Percentiles rank a stretch among this genome's conserved stretches.
Conservation (phyloP, 2,797 vertebrate species). For the Coregonus suidteri region DNA sequence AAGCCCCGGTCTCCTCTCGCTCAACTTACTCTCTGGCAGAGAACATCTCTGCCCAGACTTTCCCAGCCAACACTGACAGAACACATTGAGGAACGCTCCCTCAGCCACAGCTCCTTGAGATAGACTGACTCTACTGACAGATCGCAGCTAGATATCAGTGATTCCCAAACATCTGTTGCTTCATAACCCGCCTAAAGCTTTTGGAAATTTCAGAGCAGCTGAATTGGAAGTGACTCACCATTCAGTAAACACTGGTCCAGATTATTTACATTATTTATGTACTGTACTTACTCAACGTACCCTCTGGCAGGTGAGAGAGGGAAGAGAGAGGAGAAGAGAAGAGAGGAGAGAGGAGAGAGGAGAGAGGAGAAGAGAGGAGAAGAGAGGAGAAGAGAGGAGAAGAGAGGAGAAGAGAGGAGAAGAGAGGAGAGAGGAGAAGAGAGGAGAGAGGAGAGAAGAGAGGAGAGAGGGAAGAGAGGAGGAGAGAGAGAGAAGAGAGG, state of each 20-base stretch:
- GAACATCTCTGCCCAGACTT: not conserved
- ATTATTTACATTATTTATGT: not conserved
- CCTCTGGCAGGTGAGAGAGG: no score
- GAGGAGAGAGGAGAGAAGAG: no score
- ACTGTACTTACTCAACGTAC: not conserved
- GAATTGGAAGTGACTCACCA: not conserved
- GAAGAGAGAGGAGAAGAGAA: not conserved
- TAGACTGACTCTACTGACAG: not conserved
- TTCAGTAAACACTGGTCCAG: not conserved
- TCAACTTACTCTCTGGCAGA: not conserved
- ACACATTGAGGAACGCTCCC: not conserved
- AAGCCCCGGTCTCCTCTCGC: not conserved
- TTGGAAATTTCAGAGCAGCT: not conserved
- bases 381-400: not conserved
- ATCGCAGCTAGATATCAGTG: not conserved
- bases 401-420: no score
- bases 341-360: no score
- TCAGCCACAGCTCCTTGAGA: not conserved
- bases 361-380: not conserved
- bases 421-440: no score
- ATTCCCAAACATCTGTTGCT: not conserved
- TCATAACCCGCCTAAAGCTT: not conserved
- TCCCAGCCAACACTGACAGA: not conserved
- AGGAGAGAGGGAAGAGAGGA: no score
- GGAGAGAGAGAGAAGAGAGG: no score